phyloP scores from a whole-genome alignment of 2,888 invertebrate species.

The Dasysyrphus tricinctus region DNA sequence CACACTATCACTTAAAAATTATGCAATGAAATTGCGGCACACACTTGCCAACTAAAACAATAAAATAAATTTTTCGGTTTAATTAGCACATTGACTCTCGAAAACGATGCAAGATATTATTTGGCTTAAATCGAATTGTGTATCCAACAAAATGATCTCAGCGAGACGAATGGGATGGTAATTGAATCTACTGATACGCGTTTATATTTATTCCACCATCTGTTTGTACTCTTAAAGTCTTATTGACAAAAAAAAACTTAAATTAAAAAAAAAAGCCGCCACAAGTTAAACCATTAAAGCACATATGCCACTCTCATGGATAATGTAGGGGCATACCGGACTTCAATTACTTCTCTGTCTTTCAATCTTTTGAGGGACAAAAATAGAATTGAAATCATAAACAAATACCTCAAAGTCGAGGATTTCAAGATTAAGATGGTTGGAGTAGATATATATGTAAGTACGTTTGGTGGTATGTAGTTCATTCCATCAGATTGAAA shows the following conservation, averaged over 20 bases:
- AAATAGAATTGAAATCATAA: conserved; percentile 74
- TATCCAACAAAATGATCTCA: conserved; percentile 66
- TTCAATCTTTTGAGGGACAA: conserved; percentile 17
- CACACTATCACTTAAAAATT: conserved; percentile 10
- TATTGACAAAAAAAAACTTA: conserved; percentile 45
- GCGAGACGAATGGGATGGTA: conserved; percentile 25
- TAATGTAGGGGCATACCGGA: conserved; percentile 31
- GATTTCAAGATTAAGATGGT: conserved; percentile 45
- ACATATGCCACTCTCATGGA: conserved; percentile 48
- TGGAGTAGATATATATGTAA: neutral
- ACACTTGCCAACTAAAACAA: conserved; percentile 35
- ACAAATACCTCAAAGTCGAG: conserved; percentile 43
- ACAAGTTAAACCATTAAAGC: conserved; percentile 53
- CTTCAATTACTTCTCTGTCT: conserved; percentile 50
- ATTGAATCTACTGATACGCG: conserved; percentile 57
- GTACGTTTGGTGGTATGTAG: neutral
- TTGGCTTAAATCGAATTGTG: conserved; percentile 46
- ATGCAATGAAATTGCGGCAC: conserved; percentile 47
- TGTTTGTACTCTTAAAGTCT: conserved; percentile 40
- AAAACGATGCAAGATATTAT: conserved; percentile 44
- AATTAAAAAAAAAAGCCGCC: conserved; percentile 47
- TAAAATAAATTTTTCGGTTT: conserved; percentile 5
- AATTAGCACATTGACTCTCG: conserved; percentile 1
- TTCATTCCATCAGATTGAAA: neutral
- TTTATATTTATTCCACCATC: conserved; percentile 37